A percentile compares a stretch with the other conserved stretches of the same genome.
phyloP scores from a whole-genome alignment of 2,888 invertebrate genomes.

The Hydriomena furcata region DNA sequence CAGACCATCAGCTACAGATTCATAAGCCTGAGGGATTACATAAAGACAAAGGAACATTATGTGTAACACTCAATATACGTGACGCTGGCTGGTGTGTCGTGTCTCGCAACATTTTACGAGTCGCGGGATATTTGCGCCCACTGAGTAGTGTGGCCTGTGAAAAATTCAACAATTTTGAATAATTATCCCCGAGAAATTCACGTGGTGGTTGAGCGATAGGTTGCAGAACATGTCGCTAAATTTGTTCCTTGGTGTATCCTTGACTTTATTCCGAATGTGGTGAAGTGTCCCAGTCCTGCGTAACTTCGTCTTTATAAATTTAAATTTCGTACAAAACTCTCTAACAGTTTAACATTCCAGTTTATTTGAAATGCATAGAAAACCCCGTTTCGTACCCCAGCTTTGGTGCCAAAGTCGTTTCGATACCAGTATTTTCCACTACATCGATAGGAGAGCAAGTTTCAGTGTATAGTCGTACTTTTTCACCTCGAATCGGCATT shows the following conservation, averaged over 20 bases:
- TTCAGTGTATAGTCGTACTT: slow-evolving; percentile 62
- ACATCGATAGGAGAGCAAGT: slow-evolving; percentile 42
- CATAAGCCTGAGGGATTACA: slow-evolving; percentile 16
- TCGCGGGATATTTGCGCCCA: too few species aligned
- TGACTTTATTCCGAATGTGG: neutral
- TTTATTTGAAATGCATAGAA: slow-evolving; percentile 40
- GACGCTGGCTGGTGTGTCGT: too few species aligned
- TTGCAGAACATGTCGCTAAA: too few species aligned
- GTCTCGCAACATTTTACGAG: too few species aligned
- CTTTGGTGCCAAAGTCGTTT: slow-evolving; percentile 40
- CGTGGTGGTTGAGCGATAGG: too few species aligned
- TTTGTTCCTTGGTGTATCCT: too few species aligned
- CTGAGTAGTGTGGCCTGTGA: too few species aligned
- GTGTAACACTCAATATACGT: too few species aligned
- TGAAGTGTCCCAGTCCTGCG: too few species aligned
- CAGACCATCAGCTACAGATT: neutral
- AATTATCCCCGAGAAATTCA: too few species aligned
- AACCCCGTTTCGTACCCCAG: slow-evolving; percentile 39
- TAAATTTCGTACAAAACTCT: slow-evolving; percentile 11
- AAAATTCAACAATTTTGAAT: too few species aligned
- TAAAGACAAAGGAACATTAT: neutral
- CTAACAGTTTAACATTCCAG: slow-evolving; percentile 18
- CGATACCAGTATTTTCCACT: slow-evolving; percentile 38
- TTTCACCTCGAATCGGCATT: slow-evolving; percentile 77
- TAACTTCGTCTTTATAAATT: neutral